Evolutionary conservation across 2,113 vertebrate genomes (phyloP), one percentile per base, ranked within the genome.

Genomic region (Hippocampus mohnikei): DNA sequence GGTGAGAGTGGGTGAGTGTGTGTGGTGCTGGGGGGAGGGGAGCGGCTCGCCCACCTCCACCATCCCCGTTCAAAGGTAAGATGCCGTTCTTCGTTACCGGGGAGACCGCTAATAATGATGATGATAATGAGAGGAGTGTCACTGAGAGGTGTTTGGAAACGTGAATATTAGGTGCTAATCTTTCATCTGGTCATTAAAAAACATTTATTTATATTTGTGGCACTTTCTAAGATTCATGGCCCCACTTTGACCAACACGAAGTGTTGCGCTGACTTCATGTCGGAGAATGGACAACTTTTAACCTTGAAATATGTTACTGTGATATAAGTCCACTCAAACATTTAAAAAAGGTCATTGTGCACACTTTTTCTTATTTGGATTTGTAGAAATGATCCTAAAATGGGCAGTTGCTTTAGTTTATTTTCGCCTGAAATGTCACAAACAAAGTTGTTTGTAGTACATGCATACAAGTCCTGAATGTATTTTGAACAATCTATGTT

Each of bases 51-150:
- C 84, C 86, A 89, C 82, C 72, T 75, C 79, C 71, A 79, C 78
- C 75, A 85, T 81, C 79, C 75, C 71, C 70, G 70, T 56, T 77
- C 37, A 72, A 75, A 90, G 91, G 90, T 93, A 92, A 86, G 86
- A 61, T 63, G 69, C 62, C 37, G 23, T 44, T 46, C 41, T 46
- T 15, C 42, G 63, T 65, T 48, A 42, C 63, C 63, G n/a, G 63
- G 42, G 63, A 7, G 42, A 46, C 63, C n/a, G 5, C 42, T 27
- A 46, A 65, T 27, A 20, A 53, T 37, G 25, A 50, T 37, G 29
- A 37, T 67, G 18, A 12, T 37, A 9, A 27, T 9, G 61, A 59
- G 16, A 29, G 62, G 27, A 29, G 7, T 27, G 25, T 58, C 23
- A 58, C 55, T 27, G 8, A 41, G 21, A 63, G 40, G 8, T n/a